phyloP scores from a whole-genome alignment of 2,888 invertebrate species.

The Drosophila picticornis region DNA sequence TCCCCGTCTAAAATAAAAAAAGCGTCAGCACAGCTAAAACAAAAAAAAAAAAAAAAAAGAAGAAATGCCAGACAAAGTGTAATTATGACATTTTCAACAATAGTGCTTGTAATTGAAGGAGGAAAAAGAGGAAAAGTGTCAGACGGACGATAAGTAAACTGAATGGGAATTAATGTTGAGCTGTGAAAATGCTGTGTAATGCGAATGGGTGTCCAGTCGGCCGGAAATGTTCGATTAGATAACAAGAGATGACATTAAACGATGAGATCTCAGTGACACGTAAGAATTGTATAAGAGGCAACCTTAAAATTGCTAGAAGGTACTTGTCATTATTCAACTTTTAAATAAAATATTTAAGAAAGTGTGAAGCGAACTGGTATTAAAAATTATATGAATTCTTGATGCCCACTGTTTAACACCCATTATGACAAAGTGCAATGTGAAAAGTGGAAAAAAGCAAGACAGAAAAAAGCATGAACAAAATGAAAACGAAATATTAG shows the following conservation, averaged over 20 bases:
- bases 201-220: slow-evolving; percentile 28
- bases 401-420: slow-evolving; percentile 11
- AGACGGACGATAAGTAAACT: slow-evolving; percentile 8
- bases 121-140: neutral
- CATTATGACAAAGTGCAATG: slow-evolving; percentile 20
- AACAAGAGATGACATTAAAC: slow-evolving; percentile 13
- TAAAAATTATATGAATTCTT: neutral
- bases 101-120: slow-evolving; percentile 43
- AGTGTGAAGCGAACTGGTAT: neutral
- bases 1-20: neutral
- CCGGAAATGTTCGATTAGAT: slow-evolving; percentile 17
- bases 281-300: slow-evolving; percentile 7
- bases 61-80: slow-evolving; percentile 21
- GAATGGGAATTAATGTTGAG: slow-evolving; percentile 16
- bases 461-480: slow-evolving; percentile 10
- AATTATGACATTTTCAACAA: slow-evolving; percentile 55
- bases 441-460: slow-evolving; percentile 3
- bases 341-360: neutral
- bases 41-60: neutral
- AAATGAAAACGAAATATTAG: slow-evolving; percentile 16
- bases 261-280: neutral
- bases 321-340: neutral
- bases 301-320: neutral
- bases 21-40: slow-evolving; percentile 1
- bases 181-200: slow-evolving; percentile 16